phyloP scores from a whole-genome alignment of 2,797 vertebrate species.

The Gadopsis marmoratus region DNA sequence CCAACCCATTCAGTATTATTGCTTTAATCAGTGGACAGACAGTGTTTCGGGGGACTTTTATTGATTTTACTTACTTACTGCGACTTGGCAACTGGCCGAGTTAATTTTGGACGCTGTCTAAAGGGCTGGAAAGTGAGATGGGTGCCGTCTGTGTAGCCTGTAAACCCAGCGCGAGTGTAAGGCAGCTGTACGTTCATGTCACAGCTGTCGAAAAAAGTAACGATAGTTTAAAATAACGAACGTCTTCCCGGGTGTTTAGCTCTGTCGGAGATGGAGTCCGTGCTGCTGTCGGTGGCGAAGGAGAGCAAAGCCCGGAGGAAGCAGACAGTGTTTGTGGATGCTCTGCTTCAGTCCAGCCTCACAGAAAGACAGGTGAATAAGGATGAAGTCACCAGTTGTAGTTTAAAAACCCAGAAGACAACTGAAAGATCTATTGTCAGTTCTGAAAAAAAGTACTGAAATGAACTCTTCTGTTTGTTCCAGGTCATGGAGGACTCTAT shows the following conservation, averaged over 20 bases:
- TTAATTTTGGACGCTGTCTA: conserved; percentile 6
- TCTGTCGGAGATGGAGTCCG: conserved; percentile 90
- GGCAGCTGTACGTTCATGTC: neutral
- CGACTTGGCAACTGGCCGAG: neutral
- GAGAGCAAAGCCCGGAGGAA: conserved; percentile 87
- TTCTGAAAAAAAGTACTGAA: neutral
- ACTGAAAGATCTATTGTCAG: neutral
- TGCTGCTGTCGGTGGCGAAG: conserved; percentile 89
- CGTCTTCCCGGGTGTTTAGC: conserved; percentile 79
- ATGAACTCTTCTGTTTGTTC: conserved; percentile 7
- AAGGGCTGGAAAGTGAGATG: neutral
- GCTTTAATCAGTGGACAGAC: conserved; percentile 3
- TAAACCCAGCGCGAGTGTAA: neutral
- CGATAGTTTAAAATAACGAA: neutral
- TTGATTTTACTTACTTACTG: conserved; percentile 16
- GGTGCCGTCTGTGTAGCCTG: neutral
- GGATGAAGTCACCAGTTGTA: neutral
- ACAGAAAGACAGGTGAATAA: conserved; percentile 92
- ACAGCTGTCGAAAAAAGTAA: neutral
- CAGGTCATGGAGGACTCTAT: conserved; percentile 97
- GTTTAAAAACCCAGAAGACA: neutral
- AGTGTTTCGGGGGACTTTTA: neutral
- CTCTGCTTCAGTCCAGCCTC: conserved; percentile 90
- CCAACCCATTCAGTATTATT: neutral
- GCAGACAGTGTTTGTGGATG: conserved; percentile 89